phyloP scores from a whole-genome alignment of 2,888 invertebrate genomes.

The Bellardia pandia region DNA sequence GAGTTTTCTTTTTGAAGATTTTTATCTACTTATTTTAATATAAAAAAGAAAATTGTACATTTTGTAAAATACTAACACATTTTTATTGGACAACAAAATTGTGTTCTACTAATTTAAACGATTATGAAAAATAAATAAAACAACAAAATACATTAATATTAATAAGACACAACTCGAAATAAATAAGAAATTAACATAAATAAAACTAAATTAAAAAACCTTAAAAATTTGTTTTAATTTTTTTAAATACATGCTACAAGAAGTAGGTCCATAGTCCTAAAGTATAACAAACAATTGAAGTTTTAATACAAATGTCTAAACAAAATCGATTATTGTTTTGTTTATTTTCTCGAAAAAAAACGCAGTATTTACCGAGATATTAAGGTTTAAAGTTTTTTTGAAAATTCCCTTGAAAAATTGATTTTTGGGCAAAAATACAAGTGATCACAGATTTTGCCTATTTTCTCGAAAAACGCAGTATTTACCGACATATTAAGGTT shows the following conservation, averaged over 20 bases:
- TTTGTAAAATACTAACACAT: slow-evolving; percentile 69
- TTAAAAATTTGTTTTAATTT: slow-evolving; percentile 5
- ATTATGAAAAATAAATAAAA: slow-evolving; percentile 30
- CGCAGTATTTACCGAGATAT: no score
- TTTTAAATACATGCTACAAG: background rate
- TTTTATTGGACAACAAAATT: slow-evolving; percentile 48
- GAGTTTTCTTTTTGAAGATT: slow-evolving; percentile 26
- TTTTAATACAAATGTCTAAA: no score
- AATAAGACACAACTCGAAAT: slow-evolving; percentile 45
- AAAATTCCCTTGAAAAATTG: no score
- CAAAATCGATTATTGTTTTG: no score
- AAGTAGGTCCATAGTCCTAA: no score
- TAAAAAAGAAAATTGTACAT: slow-evolving; percentile 61
- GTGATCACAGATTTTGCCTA: no score
- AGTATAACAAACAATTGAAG: no score
- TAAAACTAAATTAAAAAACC: slow-evolving; percentile 13
- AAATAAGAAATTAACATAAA: slow-evolving; percentile 63
- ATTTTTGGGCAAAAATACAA: no score
- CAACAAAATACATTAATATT: slow-evolving; percentile 29
- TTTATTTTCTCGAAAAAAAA: no score
- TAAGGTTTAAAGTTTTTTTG: no score
- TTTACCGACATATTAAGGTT: no score
- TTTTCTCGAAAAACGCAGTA: no score
- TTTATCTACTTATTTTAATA: slow-evolving; percentile 31
- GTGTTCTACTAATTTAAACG: slow-evolving; percentile 58